phyloP scores from a whole-genome alignment of 2,797 vertebrate species.

The Sebastes jordani region DNA sequence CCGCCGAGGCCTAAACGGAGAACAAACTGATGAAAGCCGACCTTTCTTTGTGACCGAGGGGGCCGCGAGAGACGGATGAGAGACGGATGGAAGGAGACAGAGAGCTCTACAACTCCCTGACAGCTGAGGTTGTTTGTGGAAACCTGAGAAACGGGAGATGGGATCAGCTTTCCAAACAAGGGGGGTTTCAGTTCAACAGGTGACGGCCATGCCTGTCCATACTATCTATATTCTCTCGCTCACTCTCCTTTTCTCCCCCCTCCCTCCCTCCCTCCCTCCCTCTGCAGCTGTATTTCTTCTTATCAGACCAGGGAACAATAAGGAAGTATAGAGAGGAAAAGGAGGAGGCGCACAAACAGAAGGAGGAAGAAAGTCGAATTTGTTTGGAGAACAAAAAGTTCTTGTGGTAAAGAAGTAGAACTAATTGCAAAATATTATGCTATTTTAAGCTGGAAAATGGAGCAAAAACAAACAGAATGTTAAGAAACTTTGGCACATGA shows the following conservation, averaged over 20 bases:
- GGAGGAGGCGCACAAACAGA: constrained; percentile 8
- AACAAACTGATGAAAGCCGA: constrained; percentile 37
- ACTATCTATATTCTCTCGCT: constrained; percentile 2
- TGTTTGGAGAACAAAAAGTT: neutral
- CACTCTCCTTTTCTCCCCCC: neutral
- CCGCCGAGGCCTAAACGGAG: constrained; percentile 6
- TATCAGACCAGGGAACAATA: constrained; percentile 38
- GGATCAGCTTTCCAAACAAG: constrained; percentile 60
- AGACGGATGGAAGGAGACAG: constrained; percentile 37
- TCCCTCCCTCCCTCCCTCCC: too few species aligned
- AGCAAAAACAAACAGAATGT: constrained; percentile 1
- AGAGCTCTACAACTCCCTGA: constrained; percentile 21
- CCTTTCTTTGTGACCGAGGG: constrained; percentile 39
- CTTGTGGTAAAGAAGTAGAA: neutral
- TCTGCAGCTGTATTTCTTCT: constrained; percentile 31
- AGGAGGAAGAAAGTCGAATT: constrained; percentile 7
- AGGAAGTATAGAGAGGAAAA: constrained; percentile 26
- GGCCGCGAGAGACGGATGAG: constrained; percentile 36
- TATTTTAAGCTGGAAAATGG: neutral
- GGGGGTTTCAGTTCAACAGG: constrained; percentile 62
- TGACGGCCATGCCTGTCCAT: constrained; percentile 41
- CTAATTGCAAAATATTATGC: neutral
- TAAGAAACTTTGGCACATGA: constrained; percentile 26
- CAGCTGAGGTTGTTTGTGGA: constrained; percentile 73
- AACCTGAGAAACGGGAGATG: constrained; percentile 54